phyloP scores from a whole-genome alignment of 2,888 invertebrate genomes.

The Acleris emargana region DNA sequence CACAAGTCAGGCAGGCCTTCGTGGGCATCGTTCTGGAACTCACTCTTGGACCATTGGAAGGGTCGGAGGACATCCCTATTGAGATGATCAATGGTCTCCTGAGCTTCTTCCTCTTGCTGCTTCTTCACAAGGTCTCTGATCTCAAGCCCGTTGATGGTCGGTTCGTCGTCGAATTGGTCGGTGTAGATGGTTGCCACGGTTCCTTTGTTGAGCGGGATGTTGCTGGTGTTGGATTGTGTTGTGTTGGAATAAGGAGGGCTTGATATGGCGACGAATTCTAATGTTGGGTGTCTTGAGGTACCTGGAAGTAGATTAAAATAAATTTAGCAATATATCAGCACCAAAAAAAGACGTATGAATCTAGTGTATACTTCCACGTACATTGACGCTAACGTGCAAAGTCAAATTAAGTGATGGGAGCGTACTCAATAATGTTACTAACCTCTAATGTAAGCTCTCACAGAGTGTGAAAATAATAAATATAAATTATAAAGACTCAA shows the following conservation, averaged over 20 bases:
- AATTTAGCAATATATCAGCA: neutral
- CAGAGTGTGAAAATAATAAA: too few relatives aligned
- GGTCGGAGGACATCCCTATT: slow-evolving; percentile 75
- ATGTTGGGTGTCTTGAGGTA: slow-evolving; percentile 40
- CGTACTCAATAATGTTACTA: too few relatives aligned
- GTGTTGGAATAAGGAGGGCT: slow-evolving; percentile 69
- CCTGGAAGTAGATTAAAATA: slow-evolving; percentile 44
- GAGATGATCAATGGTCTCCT: slow-evolving; percentile 61
- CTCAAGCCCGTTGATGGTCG: slow-evolving; percentile 65
- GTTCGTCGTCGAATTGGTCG: slow-evolving; percentile 69
- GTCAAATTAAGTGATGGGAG: too few relatives aligned
- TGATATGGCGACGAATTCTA: slow-evolving; percentile 67
- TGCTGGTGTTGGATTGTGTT: slow-evolving; percentile 47
- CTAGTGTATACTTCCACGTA: too few relatives aligned
- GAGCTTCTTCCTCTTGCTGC: slow-evolving; percentile 65
- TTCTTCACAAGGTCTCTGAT: slow-evolving; percentile 69
- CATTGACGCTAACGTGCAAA: too few relatives aligned
- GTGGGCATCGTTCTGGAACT: slow-evolving; percentile 85
- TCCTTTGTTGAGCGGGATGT: slow-evolving; percentile 64
- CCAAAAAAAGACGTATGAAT: neutral
- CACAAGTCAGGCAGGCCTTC: slow-evolving; percentile 90
- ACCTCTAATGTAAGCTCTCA: too few relatives aligned
- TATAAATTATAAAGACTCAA: too few relatives aligned
- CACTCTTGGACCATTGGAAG: slow-evolving; percentile 90
- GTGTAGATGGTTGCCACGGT: slow-evolving; percentile 73